A percentile compares a stretch with the other conserved stretches of the same genome.
Conservation (phyloP, 2,113 vertebrate species). For the Cyanoderma ruficeps region DNA sequence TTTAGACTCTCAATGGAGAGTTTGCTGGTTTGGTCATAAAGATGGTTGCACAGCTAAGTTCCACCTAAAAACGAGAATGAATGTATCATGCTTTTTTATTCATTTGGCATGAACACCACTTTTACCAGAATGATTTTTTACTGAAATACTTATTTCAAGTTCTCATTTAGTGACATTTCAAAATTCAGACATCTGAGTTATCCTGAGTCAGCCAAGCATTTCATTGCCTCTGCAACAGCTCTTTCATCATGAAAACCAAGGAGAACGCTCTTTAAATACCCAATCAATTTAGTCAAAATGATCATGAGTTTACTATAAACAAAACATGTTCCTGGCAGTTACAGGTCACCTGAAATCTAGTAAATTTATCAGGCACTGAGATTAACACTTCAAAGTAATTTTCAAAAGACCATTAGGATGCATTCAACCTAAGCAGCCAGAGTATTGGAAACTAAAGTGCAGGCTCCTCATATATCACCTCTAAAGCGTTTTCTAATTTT, state of each 20-base stretch:
- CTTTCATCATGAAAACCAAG: not conserved
- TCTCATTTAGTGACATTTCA: not conserved
- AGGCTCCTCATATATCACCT: not conserved
- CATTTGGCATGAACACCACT: not conserved
- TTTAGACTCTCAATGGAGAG: not conserved
- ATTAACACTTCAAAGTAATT: not conserved
- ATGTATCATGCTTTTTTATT: not conserved
- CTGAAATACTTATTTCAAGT: not conserved
- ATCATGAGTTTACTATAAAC: not conserved
- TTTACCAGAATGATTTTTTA: not conserved
- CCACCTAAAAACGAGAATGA: not conserved
- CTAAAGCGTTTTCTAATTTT: not conserved
- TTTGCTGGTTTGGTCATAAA: not conserved
- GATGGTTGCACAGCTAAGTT: not conserved
- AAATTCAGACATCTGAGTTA: not conserved
- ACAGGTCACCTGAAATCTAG: not conserved
- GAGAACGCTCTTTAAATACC: not conserved
- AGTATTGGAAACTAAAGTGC: not conserved
- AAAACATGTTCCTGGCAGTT: not conserved
- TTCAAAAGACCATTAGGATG: not conserved
- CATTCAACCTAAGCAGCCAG: not conserved
- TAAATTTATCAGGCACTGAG: not conserved
- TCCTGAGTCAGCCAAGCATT: not conserved
- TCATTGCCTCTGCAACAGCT: not conserved
- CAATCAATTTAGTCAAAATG: not conserved